Base-by-base conservation (phyloP, 2,888 invertebrate species). In the Antheraea yamamai region DNA sequence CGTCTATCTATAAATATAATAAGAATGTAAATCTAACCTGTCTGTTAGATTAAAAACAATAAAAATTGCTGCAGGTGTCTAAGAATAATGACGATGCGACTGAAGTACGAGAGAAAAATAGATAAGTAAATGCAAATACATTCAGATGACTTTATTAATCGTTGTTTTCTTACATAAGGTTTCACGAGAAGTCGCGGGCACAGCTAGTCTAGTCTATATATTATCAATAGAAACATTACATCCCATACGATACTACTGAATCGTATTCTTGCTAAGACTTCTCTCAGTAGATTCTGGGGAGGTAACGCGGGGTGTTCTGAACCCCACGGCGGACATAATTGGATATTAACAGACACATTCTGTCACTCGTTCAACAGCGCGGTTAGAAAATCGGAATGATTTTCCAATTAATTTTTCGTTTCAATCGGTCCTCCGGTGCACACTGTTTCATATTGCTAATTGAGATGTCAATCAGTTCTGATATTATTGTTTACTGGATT, bases 391-490 rank as follows among this genome's bases (percentile, higher is more conserved):
- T 89, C 87, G 87, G 70, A 88, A 88, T 87, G 86, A 85, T 85
- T 74, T 91, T 91, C 70, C 90, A 91, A 91, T 92, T 91, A 91
- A 90, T 89, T 90, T 91, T 88, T 86, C 87, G 84, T 86, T 89
- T 88, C 83, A 86, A 85, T 85, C 82, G 77, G 47, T 85, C 82
- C 77, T 30, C 30, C 30, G 26, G 30, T 30, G 30, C 26, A 66
- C 30, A 66, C 4, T 82, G 81, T 83, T 82, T 82, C 81, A 79
- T 81, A 80, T 77, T 74, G 76, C 39, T 70, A 70, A 70, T 70
- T 70, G 39, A 78, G 74, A 76, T 81, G 79, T 83, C 83, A 83
- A 83, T 83, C 83, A 83, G 79, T 79, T 83, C 18, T 39, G 20
- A 70, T 39, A 70, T n/a, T 70, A 70, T 70, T 66, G 23, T 64